Evolutionary conservation across 2,797 vertebrate species (phyloP).

Genomic region (Mus caroli): DNA sequence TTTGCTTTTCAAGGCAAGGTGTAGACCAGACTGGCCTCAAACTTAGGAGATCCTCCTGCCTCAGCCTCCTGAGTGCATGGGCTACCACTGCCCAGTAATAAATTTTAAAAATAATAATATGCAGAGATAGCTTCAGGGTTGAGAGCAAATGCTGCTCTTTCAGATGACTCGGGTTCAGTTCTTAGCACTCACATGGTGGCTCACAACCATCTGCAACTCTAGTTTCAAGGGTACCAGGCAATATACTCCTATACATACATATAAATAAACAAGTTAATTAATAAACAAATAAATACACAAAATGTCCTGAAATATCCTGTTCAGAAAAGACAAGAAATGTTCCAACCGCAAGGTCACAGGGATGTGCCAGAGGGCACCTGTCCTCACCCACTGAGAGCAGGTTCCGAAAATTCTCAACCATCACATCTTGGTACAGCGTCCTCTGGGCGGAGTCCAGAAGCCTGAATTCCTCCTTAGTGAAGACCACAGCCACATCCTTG

Average conservation of each 20-base stretch:
- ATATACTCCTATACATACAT: no score
- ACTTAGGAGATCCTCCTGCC: not conserved
- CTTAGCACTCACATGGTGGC: not conserved
- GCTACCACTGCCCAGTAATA: not conserved
- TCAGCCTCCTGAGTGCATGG: not conserved
- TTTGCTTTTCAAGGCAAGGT: not conserved
- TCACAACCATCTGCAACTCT: not conserved
- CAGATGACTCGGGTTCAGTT: not conserved
- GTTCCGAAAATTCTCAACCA: conserved; percentile 80
- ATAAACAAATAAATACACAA: not conserved
- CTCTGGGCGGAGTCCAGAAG: conserved; percentile 70
- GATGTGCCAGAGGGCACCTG: not conserved
- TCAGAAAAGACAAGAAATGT: conserved; percentile 15
- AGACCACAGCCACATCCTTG: conserved; percentile 76
- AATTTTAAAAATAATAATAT: not conserved
- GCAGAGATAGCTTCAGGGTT: not conserved
- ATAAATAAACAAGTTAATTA: not conserved
- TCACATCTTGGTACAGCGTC: conserved; percentile 76
- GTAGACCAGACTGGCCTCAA: not conserved
- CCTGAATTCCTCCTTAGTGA: conserved; percentile 73
- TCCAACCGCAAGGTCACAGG: conserved; percentile 10
- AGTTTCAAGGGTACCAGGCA: not conserved
- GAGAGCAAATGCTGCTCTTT: not conserved
- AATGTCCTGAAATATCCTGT: not conserved
- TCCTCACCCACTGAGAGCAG: conserved; percentile 74